A percentile compares a stretch with the other conserved stretches of the same genome.
Conservation (phyloP, 2,797 vertebrate species). For the Anniella stebbinsi region DNA sequence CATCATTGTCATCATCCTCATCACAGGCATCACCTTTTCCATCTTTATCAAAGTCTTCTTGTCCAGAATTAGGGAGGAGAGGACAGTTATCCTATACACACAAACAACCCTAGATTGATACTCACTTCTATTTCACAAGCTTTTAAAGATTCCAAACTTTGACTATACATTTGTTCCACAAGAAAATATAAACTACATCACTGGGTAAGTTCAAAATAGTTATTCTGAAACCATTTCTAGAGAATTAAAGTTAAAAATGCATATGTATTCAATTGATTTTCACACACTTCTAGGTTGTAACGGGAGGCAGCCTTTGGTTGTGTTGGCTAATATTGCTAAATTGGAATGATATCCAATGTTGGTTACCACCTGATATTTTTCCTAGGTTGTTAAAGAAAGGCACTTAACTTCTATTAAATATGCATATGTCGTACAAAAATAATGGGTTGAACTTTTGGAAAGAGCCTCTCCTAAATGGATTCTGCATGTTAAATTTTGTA, state of each 20-base stretch:
- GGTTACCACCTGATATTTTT: not conserved
- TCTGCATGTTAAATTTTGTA: slow-evolving; percentile 18
- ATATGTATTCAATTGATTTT: slow-evolving; percentile 29
- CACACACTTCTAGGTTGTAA: slow-evolving; percentile 13
- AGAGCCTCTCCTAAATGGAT: not conserved
- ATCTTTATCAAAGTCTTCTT: slow-evolving; percentile 98
- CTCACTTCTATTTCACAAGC: not conserved
- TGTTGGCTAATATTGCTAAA: not conserved
- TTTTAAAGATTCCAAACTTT: slow-evolving; percentile 15
- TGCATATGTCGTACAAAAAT: not conserved
- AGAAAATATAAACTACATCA: slow-evolving; percentile 38
- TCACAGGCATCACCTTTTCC: slow-evolving; percentile 97
- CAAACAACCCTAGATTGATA: slow-evolving; percentile 24
- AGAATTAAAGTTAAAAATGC: not conserved
- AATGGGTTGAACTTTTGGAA: slow-evolving; percentile 10
- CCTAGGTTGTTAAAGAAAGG: not conserved
- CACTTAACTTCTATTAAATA: not conserved
- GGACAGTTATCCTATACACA: slow-evolving; percentile 94
- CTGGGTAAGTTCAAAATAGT: slow-evolving; percentile 7
- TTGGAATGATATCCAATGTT: not conserved
- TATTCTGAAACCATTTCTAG: slow-evolving; percentile 10
- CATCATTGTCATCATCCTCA: slow-evolving; percentile 96
- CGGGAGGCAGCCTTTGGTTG: not conserved
- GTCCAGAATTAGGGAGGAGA: slow-evolving; percentile 95
- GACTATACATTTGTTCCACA: slow-evolving; percentile 22